Conservation (phyloP, 2,888 invertebrate genomes). For the Strigamia crassipes region DNA sequence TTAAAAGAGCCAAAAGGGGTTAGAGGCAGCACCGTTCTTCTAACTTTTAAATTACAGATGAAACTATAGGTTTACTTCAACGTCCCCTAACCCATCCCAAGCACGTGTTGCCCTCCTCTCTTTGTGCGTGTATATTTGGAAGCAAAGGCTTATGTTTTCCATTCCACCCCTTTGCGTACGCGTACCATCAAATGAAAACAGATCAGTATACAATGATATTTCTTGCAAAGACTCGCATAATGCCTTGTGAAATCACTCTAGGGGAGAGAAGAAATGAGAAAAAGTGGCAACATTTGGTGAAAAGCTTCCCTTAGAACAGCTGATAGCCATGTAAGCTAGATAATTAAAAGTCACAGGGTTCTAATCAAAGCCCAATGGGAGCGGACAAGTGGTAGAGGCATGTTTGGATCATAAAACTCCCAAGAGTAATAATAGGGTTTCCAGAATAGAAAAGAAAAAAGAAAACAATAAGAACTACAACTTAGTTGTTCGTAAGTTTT, state of each 20-base stretch:
- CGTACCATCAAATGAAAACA: not conserved
- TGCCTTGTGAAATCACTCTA: not conserved
- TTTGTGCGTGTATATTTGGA: not conserved
- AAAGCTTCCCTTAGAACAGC: constrained; percentile 21
- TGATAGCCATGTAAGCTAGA: constrained; percentile 16
- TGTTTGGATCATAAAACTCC: constrained; percentile 16
- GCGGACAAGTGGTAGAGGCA: constrained; percentile 21
- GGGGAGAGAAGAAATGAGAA: constrained; percentile 20
- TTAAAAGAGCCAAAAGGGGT: constrained; percentile 12
- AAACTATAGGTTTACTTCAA: not conserved
- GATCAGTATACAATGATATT: constrained; percentile 11
- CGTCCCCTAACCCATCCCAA: not conserved
- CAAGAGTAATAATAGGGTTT: constrained; percentile 10
- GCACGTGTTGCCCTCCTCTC: constrained; percentile 5
- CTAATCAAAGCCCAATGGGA: constrained; percentile 21
- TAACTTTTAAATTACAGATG: constrained; percentile 3
- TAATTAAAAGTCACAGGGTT: constrained; percentile 21
- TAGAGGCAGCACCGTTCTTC: not conserved
- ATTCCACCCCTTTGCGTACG: constrained; percentile 1
- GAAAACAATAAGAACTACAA: not conserved
- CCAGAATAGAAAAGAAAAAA: not conserved
- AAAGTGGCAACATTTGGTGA: constrained; percentile 5
- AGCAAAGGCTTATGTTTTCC: not conserved
- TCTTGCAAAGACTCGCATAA: constrained; percentile 11
- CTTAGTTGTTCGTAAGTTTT: not conserved